Evolutionary conservation across 2,888 invertebrate genomes (phyloP), one percentile per base, ranked within the genome.

Genomic region (Xylocampa areola): DNA sequence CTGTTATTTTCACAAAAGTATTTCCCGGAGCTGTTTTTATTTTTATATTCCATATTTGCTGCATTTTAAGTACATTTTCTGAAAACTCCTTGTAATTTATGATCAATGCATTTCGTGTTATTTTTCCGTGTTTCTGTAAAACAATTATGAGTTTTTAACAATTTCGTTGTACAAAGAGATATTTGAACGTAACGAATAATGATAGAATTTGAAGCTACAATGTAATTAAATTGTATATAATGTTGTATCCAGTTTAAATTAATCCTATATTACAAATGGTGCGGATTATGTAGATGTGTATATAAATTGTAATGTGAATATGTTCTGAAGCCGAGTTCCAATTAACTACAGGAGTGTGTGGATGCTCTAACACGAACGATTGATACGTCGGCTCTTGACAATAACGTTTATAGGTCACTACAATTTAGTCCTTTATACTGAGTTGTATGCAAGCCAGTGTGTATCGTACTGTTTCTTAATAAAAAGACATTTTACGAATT

Each of bases 401-500:
- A 74, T 76, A 74, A 74, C 57, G 50, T 65, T 65, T 72, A 51
- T 68, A 72, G 69, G 66, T 58, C 69, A 58, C 50, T 68, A 60
- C 53, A 76, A 68, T 73, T 73, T 72, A 64, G 40, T 63, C 36
- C 40, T 64, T 49, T 65, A 37, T 64, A 50, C 54, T 50, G 39
- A 59, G 30, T 58, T 72, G 65, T 49, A 43, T 61, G 67, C 64
- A 53, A 63, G 64, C 40, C 52, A 44, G 52, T 59, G 51, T 74
- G 54, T 62, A 51, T 59, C 51, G 35, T 66, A 55, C 49, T 40
- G 23, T 67, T 75, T 67, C 58, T 57, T 74, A 52, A 61, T 59
- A 51, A 68, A 71, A 73, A 73, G 73, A 75, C 76, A 73, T 73
- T 47, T 50, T 66, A 74, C 52, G 52, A 75, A 74, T 66, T 66